These are phyloP conservation scores for Peromyscus polionotus DNA, from an alignment of 2,113 vertebrate species.

Conservation along the genomic window DNA sequence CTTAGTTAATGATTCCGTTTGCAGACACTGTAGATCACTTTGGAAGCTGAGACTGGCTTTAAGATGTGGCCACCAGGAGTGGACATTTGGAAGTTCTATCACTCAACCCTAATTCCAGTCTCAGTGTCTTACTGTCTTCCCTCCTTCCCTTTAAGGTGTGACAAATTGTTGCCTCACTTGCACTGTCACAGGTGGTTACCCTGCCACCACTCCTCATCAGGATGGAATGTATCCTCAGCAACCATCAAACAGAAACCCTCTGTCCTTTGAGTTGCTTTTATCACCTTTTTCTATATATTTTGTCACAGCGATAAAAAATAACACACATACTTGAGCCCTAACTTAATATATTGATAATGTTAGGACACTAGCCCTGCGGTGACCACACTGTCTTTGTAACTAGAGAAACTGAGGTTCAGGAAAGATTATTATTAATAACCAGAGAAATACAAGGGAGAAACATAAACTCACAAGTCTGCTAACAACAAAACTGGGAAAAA, in stretches of 20 bases:
- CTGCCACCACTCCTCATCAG: accelerated
- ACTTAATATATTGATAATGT: background rate
- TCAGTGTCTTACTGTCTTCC: background rate
- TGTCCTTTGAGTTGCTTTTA: background rate
- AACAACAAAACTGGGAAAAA: background rate
- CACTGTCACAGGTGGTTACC: accelerated
- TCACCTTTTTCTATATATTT: background rate
- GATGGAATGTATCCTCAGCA: background rate
- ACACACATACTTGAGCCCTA: accelerated
- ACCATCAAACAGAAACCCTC: no score
- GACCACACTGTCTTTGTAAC: background rate
- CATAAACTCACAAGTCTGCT: background rate
- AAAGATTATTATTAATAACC: background rate
- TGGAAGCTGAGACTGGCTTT: background rate
- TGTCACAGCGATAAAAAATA: background rate
- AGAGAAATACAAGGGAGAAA: background rate
- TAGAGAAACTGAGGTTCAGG: background rate
- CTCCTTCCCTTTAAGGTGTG: background rate
- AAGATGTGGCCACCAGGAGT: background rate
- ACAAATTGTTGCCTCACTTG: background rate
- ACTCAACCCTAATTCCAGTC: no score
- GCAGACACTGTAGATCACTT: no score
- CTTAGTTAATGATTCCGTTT: background rate
- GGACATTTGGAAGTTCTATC: background rate
- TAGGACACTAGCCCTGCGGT: background rate